Evolutionary conservation across 2,113 vertebrate genomes (phyloP), one percentile per base, ranked within the genome.

Genomic region (Dromaius novaehollandiae): DNA sequence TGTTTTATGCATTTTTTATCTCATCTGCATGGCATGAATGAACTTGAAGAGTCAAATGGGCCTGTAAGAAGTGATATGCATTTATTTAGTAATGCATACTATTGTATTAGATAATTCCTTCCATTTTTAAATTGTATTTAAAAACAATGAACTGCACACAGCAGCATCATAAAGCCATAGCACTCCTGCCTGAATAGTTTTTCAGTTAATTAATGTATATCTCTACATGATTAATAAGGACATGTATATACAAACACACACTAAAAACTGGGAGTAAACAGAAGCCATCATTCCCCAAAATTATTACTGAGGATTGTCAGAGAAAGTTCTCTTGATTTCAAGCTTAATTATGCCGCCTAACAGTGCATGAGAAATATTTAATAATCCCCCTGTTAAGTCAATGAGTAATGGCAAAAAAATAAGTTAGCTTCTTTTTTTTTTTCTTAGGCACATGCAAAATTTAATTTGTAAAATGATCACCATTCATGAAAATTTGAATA

Each of bases 381-480:
- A 94, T 89, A 68, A 58, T 92, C 70, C 80, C 60, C 38, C 58
- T 95, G 76, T 77, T 97, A 95, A 95, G 91, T 88, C 94, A 95
- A 20, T 91, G 90, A 96, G 87, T 94, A 97, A 87, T 12, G 3
- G 60, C 21, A 66, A 58, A 84, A 88, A 92, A 68, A 55, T 51
- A 18, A 7, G 32, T 77, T 88, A 71, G 84, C 95, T 96, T 89
- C 34, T 63, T 86, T 55, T 82, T 79, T 95, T 66, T 81, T 55
- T 73, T 89, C 90, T 64, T 91, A 94, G 93, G 95, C 74, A 94
- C 69, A 61, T 97, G 85, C 30, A 94, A 89, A 90, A 95, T 97
- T 94, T 97, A 88, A 97, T 97, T 98, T 97, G 79, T 89, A 85
- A 95, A 96, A 84, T 81, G 53, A 78, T 89, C 61, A 85, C 96